Base-by-base conservation (phyloP, 2,113 vertebrate species). In the Pleuronectes platessa region DNA sequence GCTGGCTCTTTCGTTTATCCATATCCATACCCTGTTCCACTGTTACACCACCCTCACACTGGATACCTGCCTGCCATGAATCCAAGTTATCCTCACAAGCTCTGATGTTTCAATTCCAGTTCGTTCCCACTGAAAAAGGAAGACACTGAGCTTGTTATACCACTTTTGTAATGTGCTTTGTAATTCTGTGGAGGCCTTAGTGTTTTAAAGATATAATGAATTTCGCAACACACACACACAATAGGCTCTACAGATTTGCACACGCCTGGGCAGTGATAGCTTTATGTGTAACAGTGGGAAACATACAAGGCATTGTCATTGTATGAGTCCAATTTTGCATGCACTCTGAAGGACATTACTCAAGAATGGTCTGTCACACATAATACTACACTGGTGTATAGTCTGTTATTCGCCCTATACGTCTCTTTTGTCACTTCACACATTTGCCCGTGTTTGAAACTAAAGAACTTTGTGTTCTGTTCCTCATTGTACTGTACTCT, bases 11-110 rank as follows among this genome's bases (percentile, higher is more conserved):
- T 89, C 15, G 17, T 90, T 66, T 93, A 91, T 61, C 86, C 90
- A 0, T 92, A 93, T 59, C 84, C 88, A 0, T 93, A 93, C 75
- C 3, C 84, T 4, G 13, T 94, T 14, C 90, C 92, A 6, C 18
- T 93, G 72, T 85, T 92, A 69, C 89, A 77, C 59, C 89, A 77
- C 59, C 68, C 90, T 14, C 88, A 89, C 9, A 12, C 76, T 55
- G 92, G 86, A 51, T 95, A 94, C 47, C 58, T 92, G 20, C 80
- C 91, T 31, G 64, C 90, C n/a, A 84, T 93, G 37, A 90, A 79
- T 74, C 81, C 85, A 1, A 84, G 91, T 74, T 94, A 91, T 71
- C 66, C 83, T 31, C 82, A 91, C 79, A 93, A 93, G 73, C 49
- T 90, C n/a, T 94, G 88, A 94, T 13, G 1, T 12, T 12, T 42